Conservation (phyloP, 1,140 invertebrate species). For the Drosophila tsacasi region DNA sequence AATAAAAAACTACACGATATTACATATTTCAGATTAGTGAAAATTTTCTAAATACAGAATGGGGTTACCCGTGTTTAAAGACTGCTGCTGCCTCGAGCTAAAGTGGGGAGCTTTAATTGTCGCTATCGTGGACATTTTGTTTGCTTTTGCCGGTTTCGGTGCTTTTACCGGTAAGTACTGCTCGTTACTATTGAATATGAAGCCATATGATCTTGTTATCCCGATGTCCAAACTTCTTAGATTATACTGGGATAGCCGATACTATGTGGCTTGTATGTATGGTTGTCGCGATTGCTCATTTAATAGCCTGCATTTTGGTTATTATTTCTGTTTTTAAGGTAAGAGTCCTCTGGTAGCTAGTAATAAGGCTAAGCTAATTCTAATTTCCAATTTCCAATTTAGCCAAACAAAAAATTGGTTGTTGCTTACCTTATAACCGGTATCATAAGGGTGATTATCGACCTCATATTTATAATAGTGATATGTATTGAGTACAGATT, state of each 20-base stretch:
- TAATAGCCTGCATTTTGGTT: neutral
- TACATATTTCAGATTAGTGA: neutral
- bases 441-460: neutral
- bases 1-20: no score
- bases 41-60: neutral
- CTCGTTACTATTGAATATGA: neutral
- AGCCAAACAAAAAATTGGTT: neutral
- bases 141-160: fast-evolving
- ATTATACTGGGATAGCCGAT: fast-evolving
- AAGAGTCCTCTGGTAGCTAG: neutral
- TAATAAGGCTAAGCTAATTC: neutral
- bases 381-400: neutral
- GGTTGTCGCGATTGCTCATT: neutral
- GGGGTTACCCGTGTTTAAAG: neutral
- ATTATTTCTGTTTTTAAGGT: neutral
- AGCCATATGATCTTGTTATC: neutral
- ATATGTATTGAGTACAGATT: fast-evolving
- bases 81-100: slow-evolving; percentile 19
- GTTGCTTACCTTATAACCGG: neutral
- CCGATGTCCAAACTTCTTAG: neutral
- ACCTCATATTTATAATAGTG: neutral
- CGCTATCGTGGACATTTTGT: neutral
- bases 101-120: slow-evolving; percentile 39
- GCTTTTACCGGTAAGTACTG: neutral
- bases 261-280: neutral